Percentiles rank a stretch among this genome's conserved stretches.
phyloP scores from a whole-genome alignment of 2,113 vertebrate species.

The Lepus timidus region DNA sequence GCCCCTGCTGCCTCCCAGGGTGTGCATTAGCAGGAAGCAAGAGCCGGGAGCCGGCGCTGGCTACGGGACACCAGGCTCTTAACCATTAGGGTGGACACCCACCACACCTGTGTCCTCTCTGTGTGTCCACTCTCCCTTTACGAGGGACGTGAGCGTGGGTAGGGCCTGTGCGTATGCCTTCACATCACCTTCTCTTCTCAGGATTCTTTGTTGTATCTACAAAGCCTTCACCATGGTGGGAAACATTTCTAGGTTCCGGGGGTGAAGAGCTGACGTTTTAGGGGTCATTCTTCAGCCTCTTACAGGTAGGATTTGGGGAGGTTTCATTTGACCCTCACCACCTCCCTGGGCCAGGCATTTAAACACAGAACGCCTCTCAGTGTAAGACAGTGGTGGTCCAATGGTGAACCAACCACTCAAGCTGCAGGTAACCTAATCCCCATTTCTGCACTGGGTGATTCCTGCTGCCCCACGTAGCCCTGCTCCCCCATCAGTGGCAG shows the following conservation, averaged over 20 bases:
- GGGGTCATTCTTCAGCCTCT: neutral
- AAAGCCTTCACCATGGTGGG: neutral
- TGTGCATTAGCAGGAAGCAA: too few species aligned
- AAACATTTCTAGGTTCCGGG: neutral
- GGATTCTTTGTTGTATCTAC: neutral
- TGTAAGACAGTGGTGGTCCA: too few species aligned
- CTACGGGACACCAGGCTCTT: too few species aligned
- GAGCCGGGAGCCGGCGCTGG: too few species aligned
- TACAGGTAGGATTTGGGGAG: neutral
- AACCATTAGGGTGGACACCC: too few species aligned
- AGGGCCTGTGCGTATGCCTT: neutral
- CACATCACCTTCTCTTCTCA: neutral
- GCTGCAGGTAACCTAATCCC: neutral
- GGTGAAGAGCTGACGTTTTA: neutral
- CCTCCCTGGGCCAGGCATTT: neutral
- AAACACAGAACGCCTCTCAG: too few species aligned
- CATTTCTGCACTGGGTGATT: neutral
- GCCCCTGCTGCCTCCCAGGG: too few species aligned
- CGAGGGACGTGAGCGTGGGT: neutral
- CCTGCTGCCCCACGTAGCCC: neutral
- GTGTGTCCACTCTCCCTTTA: neutral
- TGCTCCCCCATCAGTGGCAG: neutral
- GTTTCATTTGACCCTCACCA: conserved; percentile 7
- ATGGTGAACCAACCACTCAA: neutral
- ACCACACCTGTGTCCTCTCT: neutral